Evolutionary conservation across 2,888 invertebrate genomes (phyloP), one percentile per base, ranked within the genome.

Genomic region (Archaeoteleia sp.): DNA sequence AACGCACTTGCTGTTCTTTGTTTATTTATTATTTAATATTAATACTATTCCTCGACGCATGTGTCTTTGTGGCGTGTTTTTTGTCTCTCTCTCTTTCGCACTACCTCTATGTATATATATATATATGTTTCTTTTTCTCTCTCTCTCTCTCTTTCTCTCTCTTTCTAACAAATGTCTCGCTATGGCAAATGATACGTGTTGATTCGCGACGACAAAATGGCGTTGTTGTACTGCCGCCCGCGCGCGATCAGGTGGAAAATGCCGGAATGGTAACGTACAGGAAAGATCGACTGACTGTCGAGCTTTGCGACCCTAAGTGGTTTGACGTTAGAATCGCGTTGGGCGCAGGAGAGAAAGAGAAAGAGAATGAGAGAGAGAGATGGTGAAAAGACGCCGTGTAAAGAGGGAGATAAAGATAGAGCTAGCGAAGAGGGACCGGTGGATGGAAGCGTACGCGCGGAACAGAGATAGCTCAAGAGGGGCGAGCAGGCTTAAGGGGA

Each of bases 301-400:
- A 74, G 75, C 75, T 78, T 74, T 72, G 77, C 79, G 80, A 76
- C 78, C 76, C 81, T 81, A 82, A 82, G 82, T 82, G 80, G 78
- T 82, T 82, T 81, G 82, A 82, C 80, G 82, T 81, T 81, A 79
- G 78, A 79, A 81, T 80, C 80, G 72, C n/a, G n/a, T n/a, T n/a
- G 73, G 67, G 73, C 48, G 67, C 70, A 61, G 65, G 62, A 69
- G 67, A 48, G 45, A 32, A 34, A 14, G 72, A 58, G 72, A 60
- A 45, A 63, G 35, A 30, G 45, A 34, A 46, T 25, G 66, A 68
- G 65, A 51, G 48, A 49, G 63, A 60, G 57, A 23, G 30, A 27
- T n/a, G n/a, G n/a, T n/a, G n/a, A n/a, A n/a, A n/a, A n/a, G n/a
- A n/a, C n/a, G n/a, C n/a, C n/a, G n/a, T n/a, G n/a, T n/a, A n/a